These are phyloP conservation scores for Castor canadensis DNA, from an alignment of 2,113 vertebrate species.

Conservation along the genomic window DNA sequence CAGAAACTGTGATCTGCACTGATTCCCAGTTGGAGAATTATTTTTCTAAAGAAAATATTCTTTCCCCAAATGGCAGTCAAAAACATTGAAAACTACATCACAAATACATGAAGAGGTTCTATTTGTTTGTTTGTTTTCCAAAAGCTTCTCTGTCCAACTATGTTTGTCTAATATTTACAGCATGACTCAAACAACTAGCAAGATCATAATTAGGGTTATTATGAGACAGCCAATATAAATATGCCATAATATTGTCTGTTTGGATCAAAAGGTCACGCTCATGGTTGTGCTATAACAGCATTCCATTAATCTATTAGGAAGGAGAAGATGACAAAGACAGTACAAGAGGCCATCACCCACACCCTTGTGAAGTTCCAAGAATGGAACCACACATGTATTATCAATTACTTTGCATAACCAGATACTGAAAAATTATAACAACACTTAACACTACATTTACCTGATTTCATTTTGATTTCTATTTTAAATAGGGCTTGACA, in stretches of 20 bases:
- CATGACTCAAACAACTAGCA: neutral
- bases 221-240: neutral
- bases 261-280: neutral
- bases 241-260: neutral
- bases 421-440: slow-evolving; percentile 41
- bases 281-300: neutral
- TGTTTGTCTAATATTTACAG: neutral
- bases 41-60: neutral
- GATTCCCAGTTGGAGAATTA: neutral
- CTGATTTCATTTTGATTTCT: slow-evolving; percentile 67
- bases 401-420: slow-evolving; percentile 26
- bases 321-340: neutral
- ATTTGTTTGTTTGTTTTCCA: too few relatives aligned
- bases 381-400: neutral
- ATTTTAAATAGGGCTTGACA: slow-evolving; percentile 73
- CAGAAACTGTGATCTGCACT: neutral
- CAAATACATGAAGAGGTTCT: too few relatives aligned
- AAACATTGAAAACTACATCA: neutral
- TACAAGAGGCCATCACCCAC: neutral
- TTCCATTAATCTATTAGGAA: neutral
- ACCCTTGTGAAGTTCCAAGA: neutral
- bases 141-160: neutral
- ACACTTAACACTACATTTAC: slow-evolving; percentile 66
- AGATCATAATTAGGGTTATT: neutral
- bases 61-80: neutral